These are phyloP conservation scores for Tenualosa thibaudeaui DNA, from an alignment of 2,797 vertebrate species.

Conservation along the genomic window DNA sequence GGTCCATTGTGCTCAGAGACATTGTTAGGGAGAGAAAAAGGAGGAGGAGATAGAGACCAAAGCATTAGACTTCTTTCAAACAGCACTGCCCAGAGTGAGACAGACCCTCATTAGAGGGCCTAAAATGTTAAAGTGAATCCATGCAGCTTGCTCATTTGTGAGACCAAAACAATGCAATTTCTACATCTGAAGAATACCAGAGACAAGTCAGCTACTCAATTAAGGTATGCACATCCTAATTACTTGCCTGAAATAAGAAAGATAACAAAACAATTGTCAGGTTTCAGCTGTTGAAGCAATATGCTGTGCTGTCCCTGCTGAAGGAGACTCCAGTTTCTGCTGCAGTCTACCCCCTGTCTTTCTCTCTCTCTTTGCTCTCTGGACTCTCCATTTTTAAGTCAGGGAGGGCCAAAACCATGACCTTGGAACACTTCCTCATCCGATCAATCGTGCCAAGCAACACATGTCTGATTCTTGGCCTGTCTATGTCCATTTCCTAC, in stretches of 20 bases:
- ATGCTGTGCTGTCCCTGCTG: not conserved
- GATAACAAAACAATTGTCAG: not conserved
- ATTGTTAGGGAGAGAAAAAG: not conserved
- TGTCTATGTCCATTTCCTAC: conserved; percentile 50
- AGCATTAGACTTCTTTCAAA: not conserved
- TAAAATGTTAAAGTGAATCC: not conserved
- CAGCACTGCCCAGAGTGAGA: conserved; percentile 5
- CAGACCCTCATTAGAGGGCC: conserved; percentile 2
- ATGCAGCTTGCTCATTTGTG: not conserved
- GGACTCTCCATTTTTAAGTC: conserved; percentile 56
- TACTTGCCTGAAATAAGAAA: not conserved
- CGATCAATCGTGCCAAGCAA: conserved; percentile 51
- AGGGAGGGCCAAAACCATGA: conserved; percentile 48
- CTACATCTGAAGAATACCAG: conserved; percentile 6
- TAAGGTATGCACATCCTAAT: not conserved
- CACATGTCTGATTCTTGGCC: conserved; percentile 55
- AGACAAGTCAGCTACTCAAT: not conserved
- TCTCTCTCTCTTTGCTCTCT: not conserved
- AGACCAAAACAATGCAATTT: not conserved
- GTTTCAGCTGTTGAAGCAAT: not conserved
- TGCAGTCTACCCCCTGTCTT: not conserved
- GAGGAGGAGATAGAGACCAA: not conserved
- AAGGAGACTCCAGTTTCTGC: not conserved
- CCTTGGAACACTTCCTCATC: conserved; percentile 51
- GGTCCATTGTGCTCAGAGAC: not conserved